Evolutionary conservation across 64 coral and sea anemone genomes (phyloP), one percentile per base, ranked within the genome.

Genomic region (Actinia equina): DNA sequence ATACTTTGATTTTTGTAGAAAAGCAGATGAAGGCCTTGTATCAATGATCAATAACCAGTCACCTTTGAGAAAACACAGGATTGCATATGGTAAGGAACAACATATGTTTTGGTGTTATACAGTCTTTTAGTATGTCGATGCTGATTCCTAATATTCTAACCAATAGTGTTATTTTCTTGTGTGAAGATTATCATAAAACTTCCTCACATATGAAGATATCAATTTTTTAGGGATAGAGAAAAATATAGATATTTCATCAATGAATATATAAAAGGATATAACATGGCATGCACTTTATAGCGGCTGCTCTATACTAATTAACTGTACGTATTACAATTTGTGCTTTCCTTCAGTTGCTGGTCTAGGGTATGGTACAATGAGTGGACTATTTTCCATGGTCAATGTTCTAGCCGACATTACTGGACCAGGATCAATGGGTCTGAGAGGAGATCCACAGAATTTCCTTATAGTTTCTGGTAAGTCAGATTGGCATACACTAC

Each of bases 361-460:
- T 30, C 79, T 98, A 42, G 95, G 95, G 17, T 98, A 98, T 94
- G 95, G 95, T 27, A 80, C 94, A 62, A 98, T 98, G 52, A 94
- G 95, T 90, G 95, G 95, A 78, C 70, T 98, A 11, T 98, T 98
- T 89, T 92, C 95, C 8, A 98, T 98, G 95, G 95, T 98, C 7
- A 98, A 98, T 77, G 95, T 98, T 27, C 85, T 98, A 67, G 95
- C 95, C 59, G 95, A 98, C 42, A 98, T 98, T 18, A 90, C 95
- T 71, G 95, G 95, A 9, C 95, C 95, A 80, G 95, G 95, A 2
- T 86, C 95, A 11, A 85, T 94, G 43, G 95, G 95, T 14, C 52
- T 98, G 7, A 37, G 88, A 14, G 92, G 87, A 58, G 90, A 94
- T 26, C 89, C 95, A 57, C 92, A 94, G 69, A 94, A 98, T 43